Conservation (phyloP, 2,888 invertebrate species). For the Agonopterix heracliana region DNA sequence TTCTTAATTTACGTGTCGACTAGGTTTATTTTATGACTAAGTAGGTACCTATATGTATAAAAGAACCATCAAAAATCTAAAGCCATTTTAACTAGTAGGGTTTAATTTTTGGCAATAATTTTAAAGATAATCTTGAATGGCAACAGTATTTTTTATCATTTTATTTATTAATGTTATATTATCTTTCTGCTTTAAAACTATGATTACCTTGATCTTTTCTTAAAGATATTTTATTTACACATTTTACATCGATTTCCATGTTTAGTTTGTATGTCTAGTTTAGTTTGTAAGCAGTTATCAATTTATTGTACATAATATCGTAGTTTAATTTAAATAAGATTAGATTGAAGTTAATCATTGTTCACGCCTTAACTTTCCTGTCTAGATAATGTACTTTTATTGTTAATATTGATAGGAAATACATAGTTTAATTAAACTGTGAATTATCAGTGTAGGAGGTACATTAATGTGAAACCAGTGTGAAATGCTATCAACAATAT, state of each 20-base stretch:
- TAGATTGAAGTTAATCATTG: slow-evolving; percentile 71
- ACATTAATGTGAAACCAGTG: background rate
- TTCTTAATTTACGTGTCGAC: slow-evolving; percentile 10
- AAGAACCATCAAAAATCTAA: background rate
- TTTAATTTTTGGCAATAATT: background rate
- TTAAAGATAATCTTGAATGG: background rate
- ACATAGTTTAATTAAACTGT: background rate
- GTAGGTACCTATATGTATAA: background rate
- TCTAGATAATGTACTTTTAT: slow-evolving; percentile 16
- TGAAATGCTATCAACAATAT: background rate
- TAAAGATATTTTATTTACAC: slow-evolving; percentile 23
- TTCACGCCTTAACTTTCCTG: slow-evolving; percentile 30
- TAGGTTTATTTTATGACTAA: background rate
- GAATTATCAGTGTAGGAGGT: background rate
- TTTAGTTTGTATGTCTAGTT: slow-evolving; percentile 1
- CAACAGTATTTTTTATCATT: slow-evolving; percentile 1
- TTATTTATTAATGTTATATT: background rate
- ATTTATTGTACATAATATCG: slow-evolving; percentile 21
- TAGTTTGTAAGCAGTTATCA: slow-evolving; percentile 17
- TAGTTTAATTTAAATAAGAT: slow-evolving; percentile 37
- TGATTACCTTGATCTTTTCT: slow-evolving; percentile 73
- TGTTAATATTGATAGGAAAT: background rate
- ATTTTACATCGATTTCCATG: background rate
- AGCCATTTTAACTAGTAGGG: slow-evolving; percentile 4
- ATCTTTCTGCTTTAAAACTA: slow-evolving; percentile 28